Percentiles rank a stretch among this genome's conserved stretches.
Conservation (phyloP, 1,140 invertebrate species). For the Adoxophyes honmai region DNA sequence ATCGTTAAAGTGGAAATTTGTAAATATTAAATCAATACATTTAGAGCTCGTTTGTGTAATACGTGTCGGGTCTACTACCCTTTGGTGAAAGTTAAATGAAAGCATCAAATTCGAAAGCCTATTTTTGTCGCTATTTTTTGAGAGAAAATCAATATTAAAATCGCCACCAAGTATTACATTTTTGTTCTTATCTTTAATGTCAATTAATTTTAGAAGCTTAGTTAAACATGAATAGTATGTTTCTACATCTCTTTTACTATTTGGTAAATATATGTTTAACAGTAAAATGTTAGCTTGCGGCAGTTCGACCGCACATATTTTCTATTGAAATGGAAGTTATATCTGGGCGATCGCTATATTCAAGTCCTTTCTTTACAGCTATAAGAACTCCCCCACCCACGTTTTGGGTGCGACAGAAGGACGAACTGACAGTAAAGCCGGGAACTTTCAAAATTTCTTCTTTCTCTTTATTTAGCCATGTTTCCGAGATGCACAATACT, state of each 20-base stretch:
- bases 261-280: slow-evolving; percentile 4
- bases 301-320: slow-evolving; percentile 5
- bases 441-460: not conserved
- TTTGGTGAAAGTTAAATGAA: slow-evolving; percentile 2
- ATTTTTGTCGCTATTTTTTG: not conserved
- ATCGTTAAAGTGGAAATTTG: not conserved
- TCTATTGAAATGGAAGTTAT: not conserved
- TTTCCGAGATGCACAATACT: slow-evolving; percentile 14
- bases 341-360: not conserved
- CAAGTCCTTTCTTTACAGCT: not conserved
- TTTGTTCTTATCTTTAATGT: not conserved
- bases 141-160: slow-evolving; percentile 4
- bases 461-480: slow-evolving; percentile 3
- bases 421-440: not conserved
- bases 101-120: not conserved
- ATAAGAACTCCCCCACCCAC: slow-evolving; percentile 3
- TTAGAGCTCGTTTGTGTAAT: slow-evolving; percentile 3
- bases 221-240: not conserved
- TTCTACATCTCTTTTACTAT: not conserved
- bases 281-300: not conserved
- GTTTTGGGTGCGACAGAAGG: not conserved
- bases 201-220: not conserved
- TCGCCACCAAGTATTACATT: slow-evolving; percentile 4
- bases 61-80: not conserved
- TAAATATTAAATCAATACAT: slow-evolving; percentile 14